These are phyloP conservation scores for Acropora yongei DNA, from an alignment of 64 coral and sea anemone species.

Conservation along the genomic window DNA sequence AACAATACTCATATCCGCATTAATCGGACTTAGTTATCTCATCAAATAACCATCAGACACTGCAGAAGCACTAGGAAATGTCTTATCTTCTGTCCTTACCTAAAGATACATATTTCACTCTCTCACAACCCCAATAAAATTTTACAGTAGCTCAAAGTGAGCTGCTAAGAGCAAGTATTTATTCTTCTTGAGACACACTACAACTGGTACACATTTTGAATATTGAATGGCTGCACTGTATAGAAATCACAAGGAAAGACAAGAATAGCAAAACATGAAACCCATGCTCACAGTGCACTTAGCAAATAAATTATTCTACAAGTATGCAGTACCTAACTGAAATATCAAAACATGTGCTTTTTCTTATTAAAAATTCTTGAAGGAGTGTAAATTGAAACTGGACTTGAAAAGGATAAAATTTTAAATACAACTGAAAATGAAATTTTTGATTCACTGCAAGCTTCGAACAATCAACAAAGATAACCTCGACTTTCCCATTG, in stretches of 20 bases:
- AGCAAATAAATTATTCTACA: neutral
- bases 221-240: too few relatives aligned
- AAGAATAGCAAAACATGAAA: neutral
- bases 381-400: neutral
- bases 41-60: neutral
- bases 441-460: neutral
- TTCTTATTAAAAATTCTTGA: neutral
- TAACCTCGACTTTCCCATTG: neutral
- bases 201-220: neutral
- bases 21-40: neutral
- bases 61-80: neutral
- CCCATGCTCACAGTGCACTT: neutral
- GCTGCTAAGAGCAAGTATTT: neutral
- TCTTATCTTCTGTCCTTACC: neutral
- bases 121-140: neutral
- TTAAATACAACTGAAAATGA: neutral
- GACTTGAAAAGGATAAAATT: neutral
- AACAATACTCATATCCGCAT: neutral
- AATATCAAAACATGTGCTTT: neutral
- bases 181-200: neutral
- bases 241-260: neutral
- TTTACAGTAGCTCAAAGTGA: neutral
- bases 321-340: neutral
- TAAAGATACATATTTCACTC: neutral
- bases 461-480: neutral